These are phyloP conservation scores for Sacculina carcini DNA, from an alignment of 2,888 invertebrate genomes.

Conservation along the genomic window DNA sequence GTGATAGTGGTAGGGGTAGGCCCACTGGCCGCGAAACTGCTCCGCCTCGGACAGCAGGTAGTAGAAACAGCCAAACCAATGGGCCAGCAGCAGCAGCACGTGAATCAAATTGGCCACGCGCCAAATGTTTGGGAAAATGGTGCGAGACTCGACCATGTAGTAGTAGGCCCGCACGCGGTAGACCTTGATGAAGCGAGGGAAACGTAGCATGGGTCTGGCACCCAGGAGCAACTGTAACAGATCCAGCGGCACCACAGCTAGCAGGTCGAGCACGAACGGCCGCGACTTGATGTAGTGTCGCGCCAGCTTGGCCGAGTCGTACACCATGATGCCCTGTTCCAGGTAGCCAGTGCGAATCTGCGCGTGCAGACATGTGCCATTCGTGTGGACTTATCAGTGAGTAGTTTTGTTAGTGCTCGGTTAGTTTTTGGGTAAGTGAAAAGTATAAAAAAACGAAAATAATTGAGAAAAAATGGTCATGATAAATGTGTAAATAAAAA, in stretches of 20 bases:
- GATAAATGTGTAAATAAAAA: too few species aligned
- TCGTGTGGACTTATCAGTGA: too few species aligned
- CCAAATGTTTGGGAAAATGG: slow-evolving; percentile 88
- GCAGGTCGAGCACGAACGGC: slow-evolving; percentile 55
- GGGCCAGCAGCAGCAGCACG: slow-evolving; percentile 73
- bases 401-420: too few species aligned
- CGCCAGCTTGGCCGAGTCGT: slow-evolving; percentile 66
- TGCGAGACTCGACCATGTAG: slow-evolving; percentile 84
- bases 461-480: too few species aligned
- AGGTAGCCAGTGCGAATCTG: slow-evolving; percentile 82
- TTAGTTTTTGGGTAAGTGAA: too few species aligned
- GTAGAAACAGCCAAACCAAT: slow-evolving; percentile 96
- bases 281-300: slow-evolving; percentile 62
- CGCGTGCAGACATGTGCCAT: too few species aligned
- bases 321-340: slow-evolving; percentile 82
- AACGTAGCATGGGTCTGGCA: slow-evolving; percentile 19
- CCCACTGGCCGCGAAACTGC: slow-evolving; percentile 35
- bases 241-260: slow-evolving; percentile 58
- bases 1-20: slow-evolving; percentile 18
- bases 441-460: too few species aligned
- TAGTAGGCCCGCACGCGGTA: slow-evolving; percentile 78
- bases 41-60: slow-evolving; percentile 75
- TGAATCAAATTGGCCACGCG: slow-evolving; percentile 81
- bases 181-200: slow-evolving; percentile 65
- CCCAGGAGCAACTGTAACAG: slow-evolving; percentile 42